A percentile compares a stretch with the other conserved stretches of the same genome.
Conservation (phyloP, 1,140 invertebrate genomes). For the Drosophila oshimai region DNA sequence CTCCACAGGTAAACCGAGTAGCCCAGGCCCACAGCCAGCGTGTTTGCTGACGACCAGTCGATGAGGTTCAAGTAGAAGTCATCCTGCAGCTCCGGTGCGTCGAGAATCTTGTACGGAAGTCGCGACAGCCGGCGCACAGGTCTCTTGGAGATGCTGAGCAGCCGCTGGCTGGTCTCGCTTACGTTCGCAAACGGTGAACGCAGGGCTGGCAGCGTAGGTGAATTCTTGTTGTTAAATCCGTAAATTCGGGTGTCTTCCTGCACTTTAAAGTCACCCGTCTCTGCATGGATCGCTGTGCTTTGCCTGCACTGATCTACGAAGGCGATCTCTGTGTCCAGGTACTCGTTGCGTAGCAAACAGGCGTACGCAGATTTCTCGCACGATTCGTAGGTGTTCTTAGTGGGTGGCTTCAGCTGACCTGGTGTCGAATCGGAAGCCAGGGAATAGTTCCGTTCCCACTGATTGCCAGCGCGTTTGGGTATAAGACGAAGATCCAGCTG, state of each 20-base stretch:
- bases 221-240: background rate
- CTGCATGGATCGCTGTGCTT: background rate
- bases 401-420: no score
- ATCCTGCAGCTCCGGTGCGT: slow-evolving; percentile 99
- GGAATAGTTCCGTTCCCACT: slow-evolving; percentile 10
- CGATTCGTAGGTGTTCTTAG: background rate
- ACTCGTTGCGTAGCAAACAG: slow-evolving; percentile 38
- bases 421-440: background rate
- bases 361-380: slow-evolving; percentile 12
- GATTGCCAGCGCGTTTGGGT: slow-evolving; percentile 11
- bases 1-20: slow-evolving; percentile 99
- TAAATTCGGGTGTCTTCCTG: slow-evolving; percentile 17
- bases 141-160: slow-evolving; percentile 11
- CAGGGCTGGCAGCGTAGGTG: background rate
- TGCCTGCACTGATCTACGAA: slow-evolving; percentile 23
- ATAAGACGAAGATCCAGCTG: slow-evolving; percentile 32
- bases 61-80: slow-evolving; percentile 99
- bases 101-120: slow-evolving; percentile 97
- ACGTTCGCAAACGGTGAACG: slow-evolving; percentile 4
- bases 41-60: slow-evolving; percentile 99
- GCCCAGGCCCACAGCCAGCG: slow-evolving; percentile 97
- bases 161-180: slow-evolving; percentile 10
- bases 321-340: slow-evolving; percentile 3
- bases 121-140: slow-evolving; percentile 96
- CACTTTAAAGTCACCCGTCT: slow-evolving; percentile 18